Percentiles rank a stretch among this genome's conserved stretches.
These are phyloP conservation scores for Sarotherodon lohbergeri DNA, from an alignment of 2,113 vertebrate genomes.

Conservation along the genomic window DNA sequence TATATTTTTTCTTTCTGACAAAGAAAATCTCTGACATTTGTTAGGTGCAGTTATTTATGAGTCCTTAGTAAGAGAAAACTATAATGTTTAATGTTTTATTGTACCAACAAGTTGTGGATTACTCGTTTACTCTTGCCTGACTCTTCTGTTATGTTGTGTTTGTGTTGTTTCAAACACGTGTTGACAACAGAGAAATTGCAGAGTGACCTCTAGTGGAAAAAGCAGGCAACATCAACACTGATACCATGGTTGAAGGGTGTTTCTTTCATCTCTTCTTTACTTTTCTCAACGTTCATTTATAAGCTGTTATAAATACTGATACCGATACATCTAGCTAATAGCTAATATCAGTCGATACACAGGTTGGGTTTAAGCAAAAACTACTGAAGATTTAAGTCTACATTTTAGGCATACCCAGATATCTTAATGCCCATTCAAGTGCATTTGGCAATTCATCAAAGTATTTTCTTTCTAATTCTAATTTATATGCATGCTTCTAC, in stretches of 20 bases:
- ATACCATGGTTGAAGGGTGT: not conserved
- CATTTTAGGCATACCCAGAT: not conserved
- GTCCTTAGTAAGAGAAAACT: not conserved
- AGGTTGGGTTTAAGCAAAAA: not conserved
- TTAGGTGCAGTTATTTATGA: not conserved
- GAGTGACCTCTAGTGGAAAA: not conserved
- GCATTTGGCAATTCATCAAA: not conserved
- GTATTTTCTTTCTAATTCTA: not conserved
- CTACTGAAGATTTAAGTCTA: not conserved
- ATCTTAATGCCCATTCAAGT: not conserved
- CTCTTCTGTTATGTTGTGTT: accelerated
- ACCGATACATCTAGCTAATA: not conserved
- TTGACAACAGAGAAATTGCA: not conserved
- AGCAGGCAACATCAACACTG: not conserved
- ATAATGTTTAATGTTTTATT: not conserved
- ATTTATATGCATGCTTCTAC: not conserved
- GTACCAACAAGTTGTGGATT: not conserved
- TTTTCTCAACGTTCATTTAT: not conserved
- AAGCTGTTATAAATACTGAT: not conserved
- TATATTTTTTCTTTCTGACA: not conserved
- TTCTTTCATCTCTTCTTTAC: not conserved
- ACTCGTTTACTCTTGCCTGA: not conserved
- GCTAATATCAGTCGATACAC: not conserved
- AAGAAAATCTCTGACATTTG: not conserved
- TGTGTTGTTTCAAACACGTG: not conserved